These are phyloP conservation scores for Forbesichthys papilliferus DNA, from an alignment of 2,113 vertebrate species.

Conservation along the genomic window DNA sequence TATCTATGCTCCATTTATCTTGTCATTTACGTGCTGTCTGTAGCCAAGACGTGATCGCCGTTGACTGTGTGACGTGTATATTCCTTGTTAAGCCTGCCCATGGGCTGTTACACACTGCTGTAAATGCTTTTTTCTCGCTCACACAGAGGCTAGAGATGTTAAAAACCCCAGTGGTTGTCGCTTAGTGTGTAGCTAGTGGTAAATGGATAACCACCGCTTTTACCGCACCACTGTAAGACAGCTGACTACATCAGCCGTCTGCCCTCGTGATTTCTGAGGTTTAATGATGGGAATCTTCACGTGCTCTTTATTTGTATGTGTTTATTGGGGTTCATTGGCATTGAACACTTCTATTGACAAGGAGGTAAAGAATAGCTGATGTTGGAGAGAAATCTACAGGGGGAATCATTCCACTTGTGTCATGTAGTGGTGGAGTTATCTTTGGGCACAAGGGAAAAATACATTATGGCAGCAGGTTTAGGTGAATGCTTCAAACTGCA, in stretches of 20 bases:
- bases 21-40: slow-evolving; percentile 40
- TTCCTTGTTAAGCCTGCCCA: background rate
- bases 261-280: background rate
- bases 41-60: slow-evolving; percentile 44
- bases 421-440: too few relatives aligned
- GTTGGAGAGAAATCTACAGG: too few relatives aligned
- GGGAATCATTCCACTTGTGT: too few relatives aligned
- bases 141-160: background rate
- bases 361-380: too few relatives aligned
- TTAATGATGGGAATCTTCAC: background rate
- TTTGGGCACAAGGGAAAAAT: too few relatives aligned
- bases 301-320: background rate
- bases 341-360: background rate
- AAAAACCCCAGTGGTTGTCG: background rate
- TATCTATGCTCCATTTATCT: slow-evolving; percentile 61
- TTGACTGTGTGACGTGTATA: slow-evolving; percentile 5
- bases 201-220: slow-evolving; percentile 25
- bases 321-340: background rate
- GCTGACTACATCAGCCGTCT: background rate
- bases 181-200: slow-evolving; percentile 13
- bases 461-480: too few relatives aligned
- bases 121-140: background rate
- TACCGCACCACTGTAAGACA: background rate
- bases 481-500: too few relatives aligned
- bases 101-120: background rate